Conservation (phyloP, 1,140 invertebrate genomes). For the Nylanderia fulva region DNA sequence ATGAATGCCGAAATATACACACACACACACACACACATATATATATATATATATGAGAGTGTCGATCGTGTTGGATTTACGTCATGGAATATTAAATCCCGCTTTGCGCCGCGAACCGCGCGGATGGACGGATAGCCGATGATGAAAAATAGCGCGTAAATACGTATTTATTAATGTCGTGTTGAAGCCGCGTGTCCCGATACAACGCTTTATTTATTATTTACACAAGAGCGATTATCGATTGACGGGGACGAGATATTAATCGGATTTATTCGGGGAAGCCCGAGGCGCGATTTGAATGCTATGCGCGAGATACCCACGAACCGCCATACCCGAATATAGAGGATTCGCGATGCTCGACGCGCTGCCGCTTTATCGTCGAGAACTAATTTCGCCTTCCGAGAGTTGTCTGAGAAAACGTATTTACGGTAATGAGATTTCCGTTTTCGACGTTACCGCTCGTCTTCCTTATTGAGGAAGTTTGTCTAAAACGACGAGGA, state of each 20-base stretch:
- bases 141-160: conserved; percentile 27
- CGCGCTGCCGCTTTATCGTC: conserved; percentile 40
- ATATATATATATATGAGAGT: background rate
- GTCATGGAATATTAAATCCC: conserved; percentile 34
- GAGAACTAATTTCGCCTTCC: conserved; percentile 29
- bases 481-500: background rate
- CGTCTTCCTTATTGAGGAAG: conserved; percentile 32
- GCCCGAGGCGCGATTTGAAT: conserved; percentile 25
- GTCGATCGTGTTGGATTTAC: conserved; percentile 39
- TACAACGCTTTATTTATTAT: conserved; percentile 47
- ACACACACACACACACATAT: background rate
- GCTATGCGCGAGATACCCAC: conserved; percentile 38
- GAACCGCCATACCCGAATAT: conserved; percentile 34
- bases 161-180: conserved; percentile 15
- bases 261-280: conserved; percentile 42
- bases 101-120: background rate
- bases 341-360: conserved; percentile 40
- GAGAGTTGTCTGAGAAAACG: conserved; percentile 30
- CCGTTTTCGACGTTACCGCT: conserved; percentile 4
- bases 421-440: conserved; percentile 45
- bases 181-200: background rate
- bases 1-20: conserved; percentile 40
- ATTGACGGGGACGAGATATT: conserved; percentile 13
- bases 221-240: conserved; percentile 16
- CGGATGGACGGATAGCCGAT: background rate